Conservation (phyloP, 2,113 vertebrate genomes). For the Lates calcarifer region DNA sequence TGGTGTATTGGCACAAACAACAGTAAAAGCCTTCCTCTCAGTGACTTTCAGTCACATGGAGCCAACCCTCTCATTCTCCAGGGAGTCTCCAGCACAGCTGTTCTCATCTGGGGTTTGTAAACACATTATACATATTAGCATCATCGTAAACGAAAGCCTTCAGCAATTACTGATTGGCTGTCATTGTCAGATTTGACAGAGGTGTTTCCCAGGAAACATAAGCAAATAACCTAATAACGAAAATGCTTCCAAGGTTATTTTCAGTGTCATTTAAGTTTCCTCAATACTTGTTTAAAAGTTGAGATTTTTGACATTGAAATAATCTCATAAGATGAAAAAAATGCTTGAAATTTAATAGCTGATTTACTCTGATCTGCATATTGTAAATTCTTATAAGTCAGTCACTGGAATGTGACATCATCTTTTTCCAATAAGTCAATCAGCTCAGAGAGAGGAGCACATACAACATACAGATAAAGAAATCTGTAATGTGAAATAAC, state of each 20-base stretch:
- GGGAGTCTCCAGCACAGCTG: neutral
- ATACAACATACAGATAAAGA: too few relatives aligned
- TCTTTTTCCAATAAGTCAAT: neutral
- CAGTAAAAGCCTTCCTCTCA: neutral
- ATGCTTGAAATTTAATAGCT: too few relatives aligned
- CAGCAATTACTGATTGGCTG: neutral
- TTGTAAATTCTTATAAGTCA: too few relatives aligned
- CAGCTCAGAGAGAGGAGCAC: neutral
- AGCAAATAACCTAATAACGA: neutral
- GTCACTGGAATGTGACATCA: neutral
- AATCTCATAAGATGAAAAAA: too few relatives aligned
- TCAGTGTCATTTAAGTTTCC: neutral
- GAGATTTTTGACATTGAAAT: neutral
- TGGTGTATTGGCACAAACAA: neutral
- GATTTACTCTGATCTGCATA: too few relatives aligned
- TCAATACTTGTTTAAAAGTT: neutral
- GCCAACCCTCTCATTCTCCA: neutral
- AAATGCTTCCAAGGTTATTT: too few relatives aligned
- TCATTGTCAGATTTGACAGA: neutral
- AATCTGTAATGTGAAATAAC: neutral
- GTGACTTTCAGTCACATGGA: too few relatives aligned
- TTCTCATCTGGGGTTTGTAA: neutral
- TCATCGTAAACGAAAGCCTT: neutral
- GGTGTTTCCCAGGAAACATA: constrained; percentile 1
- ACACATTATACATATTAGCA: neutral